phyloP scores from a whole-genome alignment of 1,140 invertebrate genomes.

The Orius insidiosus region DNA sequence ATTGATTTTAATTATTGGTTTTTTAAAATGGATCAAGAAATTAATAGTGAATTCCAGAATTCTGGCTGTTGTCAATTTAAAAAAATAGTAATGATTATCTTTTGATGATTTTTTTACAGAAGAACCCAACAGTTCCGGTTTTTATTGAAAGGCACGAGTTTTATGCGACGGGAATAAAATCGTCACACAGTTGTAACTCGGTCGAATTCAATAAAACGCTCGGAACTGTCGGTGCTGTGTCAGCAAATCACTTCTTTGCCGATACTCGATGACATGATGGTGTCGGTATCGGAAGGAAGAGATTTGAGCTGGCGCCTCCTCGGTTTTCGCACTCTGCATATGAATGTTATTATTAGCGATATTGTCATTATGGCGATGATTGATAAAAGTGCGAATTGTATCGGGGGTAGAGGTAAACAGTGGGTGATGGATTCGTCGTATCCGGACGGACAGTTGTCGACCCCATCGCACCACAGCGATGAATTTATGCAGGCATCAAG shows the following conservation, averaged over 20 bases:
- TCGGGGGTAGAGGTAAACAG: slow-evolving; percentile 52
- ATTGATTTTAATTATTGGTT: too few species aligned
- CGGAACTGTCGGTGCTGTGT: slow-evolving; percentile 74
- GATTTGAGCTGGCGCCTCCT: slow-evolving; percentile 14
- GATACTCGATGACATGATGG: slow-evolving; percentile 19
- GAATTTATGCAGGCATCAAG: slow-evolving; percentile 73
- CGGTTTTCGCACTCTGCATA: slow-evolving; percentile 9
- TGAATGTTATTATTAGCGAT: slow-evolving; percentile 20
- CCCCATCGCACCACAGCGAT: slow-evolving; percentile 76
- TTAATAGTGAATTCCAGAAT: too few species aligned
- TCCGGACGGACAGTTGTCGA: slow-evolving; percentile 67
- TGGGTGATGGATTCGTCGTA: slow-evolving; percentile 68
- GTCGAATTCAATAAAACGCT: slow-evolving; percentile 75
- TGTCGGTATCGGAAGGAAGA: slow-evolving; percentile 22
- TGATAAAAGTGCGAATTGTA: slow-evolving; percentile 41
- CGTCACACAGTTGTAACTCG: slow-evolving; percentile 72
- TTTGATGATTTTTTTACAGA: too few species aligned
- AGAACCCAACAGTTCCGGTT: too few species aligned
- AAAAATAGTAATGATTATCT: too few species aligned
- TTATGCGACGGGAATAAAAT: neutral
- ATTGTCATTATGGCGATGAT: slow-evolving; percentile 27
- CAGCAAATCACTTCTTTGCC: slow-evolving; percentile 74
- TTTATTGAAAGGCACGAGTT: too few species aligned
- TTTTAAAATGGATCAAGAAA: too few species aligned
- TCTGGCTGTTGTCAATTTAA: too few species aligned